Evolutionary conservation across 2,797 vertebrate genomes (phyloP).

Genomic region (Coluber constrictor): DNA sequence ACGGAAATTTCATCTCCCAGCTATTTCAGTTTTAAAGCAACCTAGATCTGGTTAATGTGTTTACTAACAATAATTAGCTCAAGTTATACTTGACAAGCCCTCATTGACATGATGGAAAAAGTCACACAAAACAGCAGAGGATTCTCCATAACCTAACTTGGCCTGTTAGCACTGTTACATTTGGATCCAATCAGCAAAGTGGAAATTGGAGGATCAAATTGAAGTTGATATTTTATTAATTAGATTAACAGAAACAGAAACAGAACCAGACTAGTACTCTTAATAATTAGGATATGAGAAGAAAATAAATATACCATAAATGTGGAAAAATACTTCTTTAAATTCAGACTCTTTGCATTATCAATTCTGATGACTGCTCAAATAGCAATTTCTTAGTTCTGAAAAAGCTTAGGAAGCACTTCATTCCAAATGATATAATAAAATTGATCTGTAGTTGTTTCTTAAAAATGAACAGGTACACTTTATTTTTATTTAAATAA

Average conservation of each 20-base stretch:
- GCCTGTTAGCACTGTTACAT: background rate
- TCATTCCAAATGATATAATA: background rate
- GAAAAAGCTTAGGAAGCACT: background rate
- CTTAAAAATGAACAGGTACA: background rate
- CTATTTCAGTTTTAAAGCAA: background rate
- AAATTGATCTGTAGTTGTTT: background rate
- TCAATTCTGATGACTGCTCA: background rate
- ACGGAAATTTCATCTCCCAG: background rate
- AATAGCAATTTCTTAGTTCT: background rate
- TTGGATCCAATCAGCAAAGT: background rate
- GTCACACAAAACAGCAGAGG: background rate
- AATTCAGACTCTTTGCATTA: constrained; percentile 1
- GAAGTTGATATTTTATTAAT: background rate
- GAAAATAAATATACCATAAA: background rate
- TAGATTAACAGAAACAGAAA: background rate
- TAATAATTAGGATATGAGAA: background rate
- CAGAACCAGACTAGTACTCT: background rate
- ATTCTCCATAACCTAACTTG: background rate
- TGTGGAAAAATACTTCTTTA: background rate
- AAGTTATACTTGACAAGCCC: background rate
- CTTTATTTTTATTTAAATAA: background rate
- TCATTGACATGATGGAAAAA: background rate
- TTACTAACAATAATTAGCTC: background rate
- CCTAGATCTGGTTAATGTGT: background rate
- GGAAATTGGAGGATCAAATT: background rate